Percentiles rank a stretch among this genome's conserved stretches.
Conservation (phyloP, 2,113 vertebrate species). For the Centropus bengalensis region DNA sequence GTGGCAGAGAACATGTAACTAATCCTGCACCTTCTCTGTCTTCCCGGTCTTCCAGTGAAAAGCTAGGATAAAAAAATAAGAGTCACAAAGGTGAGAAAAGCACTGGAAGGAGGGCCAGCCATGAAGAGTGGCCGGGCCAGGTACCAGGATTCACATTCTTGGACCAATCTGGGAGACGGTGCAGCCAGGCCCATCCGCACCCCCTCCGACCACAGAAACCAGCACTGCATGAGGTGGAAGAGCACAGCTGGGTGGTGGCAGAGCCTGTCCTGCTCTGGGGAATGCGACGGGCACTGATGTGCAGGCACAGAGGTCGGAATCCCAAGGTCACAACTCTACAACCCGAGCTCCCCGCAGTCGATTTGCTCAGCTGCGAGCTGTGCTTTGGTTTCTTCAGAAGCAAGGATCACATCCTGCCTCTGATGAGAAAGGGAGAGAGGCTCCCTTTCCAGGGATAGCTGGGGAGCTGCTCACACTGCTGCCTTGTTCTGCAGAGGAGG, state of each 20-base stretch:
- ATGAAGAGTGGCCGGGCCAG: not conserved
- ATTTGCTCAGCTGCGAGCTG: not conserved
- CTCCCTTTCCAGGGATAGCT: accelerated
- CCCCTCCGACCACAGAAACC: not conserved
- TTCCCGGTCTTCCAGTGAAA: not conserved
- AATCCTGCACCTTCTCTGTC: not conserved
- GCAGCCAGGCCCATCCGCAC: not conserved
- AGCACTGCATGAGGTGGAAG: accelerated
- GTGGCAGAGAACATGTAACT: not conserved
- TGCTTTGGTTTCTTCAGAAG: not conserved
- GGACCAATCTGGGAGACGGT: not conserved
- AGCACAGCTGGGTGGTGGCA: not conserved
- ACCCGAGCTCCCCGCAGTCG: not conserved
- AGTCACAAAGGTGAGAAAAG: not conserved
- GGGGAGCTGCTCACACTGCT: not conserved
- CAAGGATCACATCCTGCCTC: not conserved
- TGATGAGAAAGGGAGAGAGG: not conserved
- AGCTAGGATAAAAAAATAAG: not conserved
- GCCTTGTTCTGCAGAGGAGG: not conserved
- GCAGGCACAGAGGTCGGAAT: not conserved
- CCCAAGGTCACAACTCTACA: not conserved
- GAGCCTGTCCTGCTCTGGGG: accelerated
- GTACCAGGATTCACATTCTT: not conserved
- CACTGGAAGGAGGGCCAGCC: not conserved
- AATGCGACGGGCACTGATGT: accelerated